phyloP scores from a whole-genome alignment of 2,797 vertebrate genomes.

The Cuculus canorus region DNA sequence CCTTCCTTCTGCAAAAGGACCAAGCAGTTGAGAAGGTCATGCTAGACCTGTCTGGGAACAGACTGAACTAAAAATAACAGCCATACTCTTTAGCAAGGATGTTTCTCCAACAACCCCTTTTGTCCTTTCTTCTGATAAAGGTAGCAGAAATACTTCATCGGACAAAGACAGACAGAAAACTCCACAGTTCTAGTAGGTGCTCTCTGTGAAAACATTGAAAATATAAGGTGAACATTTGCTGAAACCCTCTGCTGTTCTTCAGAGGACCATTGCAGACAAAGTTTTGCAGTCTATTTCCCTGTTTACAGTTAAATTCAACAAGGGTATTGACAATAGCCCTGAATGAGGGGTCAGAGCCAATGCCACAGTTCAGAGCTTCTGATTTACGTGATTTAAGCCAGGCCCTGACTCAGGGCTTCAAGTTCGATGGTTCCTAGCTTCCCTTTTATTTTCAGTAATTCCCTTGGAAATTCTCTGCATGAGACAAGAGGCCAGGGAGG shows the following conservation, averaged over 20 bases:
- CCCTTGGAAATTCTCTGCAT: neutral
- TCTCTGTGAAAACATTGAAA: neutral
- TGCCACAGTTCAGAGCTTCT: neutral
- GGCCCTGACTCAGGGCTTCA: neutral
- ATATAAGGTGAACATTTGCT: accelerated
- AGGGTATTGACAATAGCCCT: neutral
- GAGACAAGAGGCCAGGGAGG: neutral
- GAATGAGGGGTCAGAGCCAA: neutral
- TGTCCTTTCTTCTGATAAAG: neutral
- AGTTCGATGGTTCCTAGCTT: neutral
- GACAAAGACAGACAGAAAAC: neutral
- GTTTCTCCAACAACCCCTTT: neutral
- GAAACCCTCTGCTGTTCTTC: neutral
- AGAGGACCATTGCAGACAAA: neutral
- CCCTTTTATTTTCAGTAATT: neutral
- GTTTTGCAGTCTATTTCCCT: neutral
- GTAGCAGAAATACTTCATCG: neutral
- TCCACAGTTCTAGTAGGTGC: neutral
- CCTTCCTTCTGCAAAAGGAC: neutral
- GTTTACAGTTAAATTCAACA: neutral
- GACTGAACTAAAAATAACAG: neutral
- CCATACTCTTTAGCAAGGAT: neutral
- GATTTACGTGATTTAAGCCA: neutral
- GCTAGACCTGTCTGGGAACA: neutral
- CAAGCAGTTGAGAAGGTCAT: neutral